A percentile compares a stretch with the other conserved stretches of the same genome.
These are phyloP conservation scores for Myrmecobius fasciatus DNA, from an alignment of 2,113 vertebrate genomes.

Conservation along the genomic window DNA sequence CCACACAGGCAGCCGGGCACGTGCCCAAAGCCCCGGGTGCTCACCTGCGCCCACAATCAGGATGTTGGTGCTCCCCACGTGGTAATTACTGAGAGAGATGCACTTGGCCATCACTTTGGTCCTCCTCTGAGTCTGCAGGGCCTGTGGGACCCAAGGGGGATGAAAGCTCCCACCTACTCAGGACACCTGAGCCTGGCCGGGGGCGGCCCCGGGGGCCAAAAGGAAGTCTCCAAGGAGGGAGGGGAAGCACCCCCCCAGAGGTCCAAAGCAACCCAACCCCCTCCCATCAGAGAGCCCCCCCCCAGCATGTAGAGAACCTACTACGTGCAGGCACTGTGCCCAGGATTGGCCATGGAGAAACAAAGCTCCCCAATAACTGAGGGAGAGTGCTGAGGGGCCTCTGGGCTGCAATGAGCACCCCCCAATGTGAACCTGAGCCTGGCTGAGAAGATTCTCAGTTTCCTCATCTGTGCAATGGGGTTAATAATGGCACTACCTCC, in stretches of 20 bases:
- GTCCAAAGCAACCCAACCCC: not conserved
- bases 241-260: not conserved
- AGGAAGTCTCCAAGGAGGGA: no score
- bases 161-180: not conserved
- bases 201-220: not conserved
- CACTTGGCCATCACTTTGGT: constrained; percentile 96
- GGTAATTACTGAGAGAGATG: constrained; percentile 94
- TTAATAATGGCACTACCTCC: not conserved
- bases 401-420: no score
- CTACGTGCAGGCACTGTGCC: no score
- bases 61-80: constrained; percentile 92
- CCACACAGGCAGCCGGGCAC: not conserved
- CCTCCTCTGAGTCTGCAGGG: constrained; percentile 94
- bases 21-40: not conserved
- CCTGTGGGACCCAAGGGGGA: constrained; percentile 79
- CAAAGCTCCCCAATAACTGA: no score
- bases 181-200: not conserved
- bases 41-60: constrained; percentile 97
- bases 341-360: no score
- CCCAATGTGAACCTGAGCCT: no score
- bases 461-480: not conserved
- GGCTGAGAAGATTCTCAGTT: not conserved
- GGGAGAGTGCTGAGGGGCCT: no score
- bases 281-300: not conserved
- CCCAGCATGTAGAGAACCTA: no score